Evolutionary conservation across 1,140 invertebrate genomes (phyloP).

Genomic region (Drosophila micromelanica): DNA sequence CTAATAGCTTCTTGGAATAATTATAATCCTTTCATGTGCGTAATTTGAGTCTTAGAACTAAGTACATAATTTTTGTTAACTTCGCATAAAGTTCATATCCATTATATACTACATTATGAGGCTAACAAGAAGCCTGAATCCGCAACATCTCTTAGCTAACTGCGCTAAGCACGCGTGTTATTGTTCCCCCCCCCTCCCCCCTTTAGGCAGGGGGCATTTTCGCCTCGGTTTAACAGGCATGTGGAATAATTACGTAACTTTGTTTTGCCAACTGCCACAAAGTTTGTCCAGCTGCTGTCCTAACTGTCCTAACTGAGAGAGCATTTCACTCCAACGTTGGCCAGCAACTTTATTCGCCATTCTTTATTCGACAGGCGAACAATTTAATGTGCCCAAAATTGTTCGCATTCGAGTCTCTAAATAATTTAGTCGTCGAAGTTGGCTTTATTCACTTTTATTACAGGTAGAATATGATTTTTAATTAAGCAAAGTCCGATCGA

Average conservation of each 20-base stretch:
- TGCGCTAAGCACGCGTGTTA: neutral
- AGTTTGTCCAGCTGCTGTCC: slow-evolving; percentile 35
- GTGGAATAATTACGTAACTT: slow-evolving; percentile 59
- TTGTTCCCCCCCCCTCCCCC: neutral
- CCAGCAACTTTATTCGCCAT: slow-evolving; percentile 7
- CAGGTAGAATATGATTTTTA: neutral
- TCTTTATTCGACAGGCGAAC: slow-evolving; percentile 40
- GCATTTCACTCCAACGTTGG: slow-evolving; percentile 8
- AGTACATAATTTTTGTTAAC: slow-evolving; percentile 62
- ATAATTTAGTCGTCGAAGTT: slow-evolving; percentile 55
- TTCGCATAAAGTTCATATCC: slow-evolving; percentile 38
- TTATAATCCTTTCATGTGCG: slow-evolving; percentile 64
- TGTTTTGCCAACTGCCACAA: slow-evolving; percentile 48
- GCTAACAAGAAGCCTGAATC: neutral
- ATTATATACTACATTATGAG: slow-evolving; percentile 43
- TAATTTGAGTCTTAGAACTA: slow-evolving; percentile 47
- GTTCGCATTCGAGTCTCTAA: slow-evolving; percentile 44
- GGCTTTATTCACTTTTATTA: slow-evolving; percentile 25
- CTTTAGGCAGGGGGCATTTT: slow-evolving; percentile 3
- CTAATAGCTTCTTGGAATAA: slow-evolving; percentile 52
- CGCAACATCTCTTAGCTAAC: slow-evolving; percentile 9
- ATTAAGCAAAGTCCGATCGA: slow-evolving; percentile 31
- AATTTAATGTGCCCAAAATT: slow-evolving; percentile 66
- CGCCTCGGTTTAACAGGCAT: slow-evolving; percentile 27
- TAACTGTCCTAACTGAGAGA: slow-evolving; percentile 16